Percentiles rank a stretch among this genome's conserved stretches.
Conservation (phyloP, 2,888 invertebrate species). For the Anorthoa munda region DNA sequence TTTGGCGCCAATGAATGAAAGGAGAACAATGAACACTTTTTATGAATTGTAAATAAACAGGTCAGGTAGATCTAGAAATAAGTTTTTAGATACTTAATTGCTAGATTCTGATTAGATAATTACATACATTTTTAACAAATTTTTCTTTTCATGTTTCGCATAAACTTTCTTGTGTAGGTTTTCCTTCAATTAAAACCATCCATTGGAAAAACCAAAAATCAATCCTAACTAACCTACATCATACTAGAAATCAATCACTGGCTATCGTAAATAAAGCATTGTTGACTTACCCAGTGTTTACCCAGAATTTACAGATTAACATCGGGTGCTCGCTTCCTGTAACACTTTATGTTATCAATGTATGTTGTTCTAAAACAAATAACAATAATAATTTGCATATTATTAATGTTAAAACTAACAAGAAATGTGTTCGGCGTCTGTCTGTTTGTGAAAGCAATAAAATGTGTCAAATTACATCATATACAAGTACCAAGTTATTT, state of each 20-base stretch:
- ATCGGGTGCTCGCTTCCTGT: conserved; percentile 24
- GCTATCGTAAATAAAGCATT: conserved; percentile 18
- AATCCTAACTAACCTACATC: background rate
- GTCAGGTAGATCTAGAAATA: background rate
- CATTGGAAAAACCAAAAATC: conserved; percentile 10
- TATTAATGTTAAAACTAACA: background rate
- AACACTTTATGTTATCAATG: conserved; percentile 30
- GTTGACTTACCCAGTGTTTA: conserved; percentile 12
- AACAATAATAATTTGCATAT: conserved; percentile 22
- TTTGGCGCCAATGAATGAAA: no score
- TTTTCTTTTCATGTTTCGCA: no score
- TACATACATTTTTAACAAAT: no score
- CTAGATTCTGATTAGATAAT: no score
- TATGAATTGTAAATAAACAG: background rate
- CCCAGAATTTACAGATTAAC: conserved; percentile 39
- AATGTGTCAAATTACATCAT: background rate
- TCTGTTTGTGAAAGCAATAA: background rate
- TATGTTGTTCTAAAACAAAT: conserved; percentile 30
- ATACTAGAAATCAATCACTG: conserved; percentile 20
- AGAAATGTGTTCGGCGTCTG: background rate
- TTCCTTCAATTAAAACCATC: background rate
- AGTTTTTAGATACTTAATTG: background rate
- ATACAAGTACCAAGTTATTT: background rate
- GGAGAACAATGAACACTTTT: no score
- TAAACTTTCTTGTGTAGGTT: background rate